Base-by-base conservation (phyloP, 2,797 vertebrate species). In the Anguilla marmorata region DNA sequence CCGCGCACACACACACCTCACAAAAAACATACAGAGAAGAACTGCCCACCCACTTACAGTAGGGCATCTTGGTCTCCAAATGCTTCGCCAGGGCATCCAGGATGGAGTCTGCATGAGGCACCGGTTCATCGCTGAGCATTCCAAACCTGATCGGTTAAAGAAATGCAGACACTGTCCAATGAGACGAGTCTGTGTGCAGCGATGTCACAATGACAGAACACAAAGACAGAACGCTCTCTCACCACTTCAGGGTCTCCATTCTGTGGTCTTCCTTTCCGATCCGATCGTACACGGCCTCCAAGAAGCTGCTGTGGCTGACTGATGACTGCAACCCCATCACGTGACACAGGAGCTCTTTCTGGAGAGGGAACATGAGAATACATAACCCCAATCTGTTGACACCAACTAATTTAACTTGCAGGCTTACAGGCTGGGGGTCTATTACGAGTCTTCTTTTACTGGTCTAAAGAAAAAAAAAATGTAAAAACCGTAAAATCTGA, bases 311-410 rank as follows among this genome's bases (percentile, higher is more conserved):
- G 0, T 86, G 87, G 50, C 95, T 94, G 1, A 94, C 84, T 12
- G 96, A 94, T 0, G 93, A 58, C 33, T 97, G 91, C 92, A 98
- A 89, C 76, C 96, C 97, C 91, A 98, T 92, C 90, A 97, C 94
- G 50, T 95, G 94, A 91, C 97, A 98, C 60, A 99, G 95, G 1
- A 99, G 96, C 41, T 97, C 95, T 95, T 96, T 99, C 98, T 99
- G 94, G 12, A 8, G n/a, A 9, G 41, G 83, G 24, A 89, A 50
- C 58, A 37, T 45, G 41, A 45, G 41, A 45, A 45, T 45, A 5
- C 41, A 45, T 45, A 5, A 45, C 41, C 41, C 41, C 11, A 76
- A 76, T 37, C 72, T 12, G 33, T 5, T 76, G 27, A 14, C 12
- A 69, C 30, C 27, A 74, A 37, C 30, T 33, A 14, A 41, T 83